Evolutionary conservation across 2,888 invertebrate species (phyloP).

Genomic region (Sycophila texana): DNA sequence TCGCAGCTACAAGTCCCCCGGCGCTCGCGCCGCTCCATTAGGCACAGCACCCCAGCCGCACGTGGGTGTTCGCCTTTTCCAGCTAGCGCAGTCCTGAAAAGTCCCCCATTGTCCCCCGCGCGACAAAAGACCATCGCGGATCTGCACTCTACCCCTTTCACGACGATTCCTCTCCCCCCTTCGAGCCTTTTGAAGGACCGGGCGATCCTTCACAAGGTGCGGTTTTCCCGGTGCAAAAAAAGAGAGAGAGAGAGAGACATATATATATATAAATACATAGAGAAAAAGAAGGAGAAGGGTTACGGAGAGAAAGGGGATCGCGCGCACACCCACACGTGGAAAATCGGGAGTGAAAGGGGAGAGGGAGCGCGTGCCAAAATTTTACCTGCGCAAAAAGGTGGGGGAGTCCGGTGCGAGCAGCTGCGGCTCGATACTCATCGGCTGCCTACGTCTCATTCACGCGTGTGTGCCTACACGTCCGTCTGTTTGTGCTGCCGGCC

Average conservation of each 20-base stretch:
- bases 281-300: slow-evolving; percentile 1
- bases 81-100: slow-evolving; percentile 36
- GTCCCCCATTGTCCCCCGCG: slow-evolving; percentile 2
- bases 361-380: slow-evolving; percentile 43
- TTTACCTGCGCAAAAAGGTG: slow-evolving; percentile 44
- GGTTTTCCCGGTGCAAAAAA: too few species aligned
- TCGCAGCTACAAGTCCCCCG: neutral
- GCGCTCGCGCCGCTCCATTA: slow-evolving; percentile 28
- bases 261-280: neutral
- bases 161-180: slow-evolving; percentile 19
- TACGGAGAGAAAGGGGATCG: neutral
- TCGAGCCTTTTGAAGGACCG: neutral
- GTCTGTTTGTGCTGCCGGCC: neutral
- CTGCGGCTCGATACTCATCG: slow-evolving; percentile 49
- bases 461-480: slow-evolving; percentile 21
- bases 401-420: slow-evolving; percentile 21
- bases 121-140: neutral
- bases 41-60: neutral
- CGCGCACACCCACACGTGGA: neutral
- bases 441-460: slow-evolving; percentile 47
- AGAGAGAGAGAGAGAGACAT: neutral
- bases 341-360: slow-evolving; percentile 21
- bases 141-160: neutral
- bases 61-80: slow-evolving; percentile 54
- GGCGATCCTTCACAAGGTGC: too few species aligned